A percentile compares a stretch with the other conserved stretches of the same genome.
Conservation (phyloP, 2,797 vertebrate species). For the Poecile montanus region DNA sequence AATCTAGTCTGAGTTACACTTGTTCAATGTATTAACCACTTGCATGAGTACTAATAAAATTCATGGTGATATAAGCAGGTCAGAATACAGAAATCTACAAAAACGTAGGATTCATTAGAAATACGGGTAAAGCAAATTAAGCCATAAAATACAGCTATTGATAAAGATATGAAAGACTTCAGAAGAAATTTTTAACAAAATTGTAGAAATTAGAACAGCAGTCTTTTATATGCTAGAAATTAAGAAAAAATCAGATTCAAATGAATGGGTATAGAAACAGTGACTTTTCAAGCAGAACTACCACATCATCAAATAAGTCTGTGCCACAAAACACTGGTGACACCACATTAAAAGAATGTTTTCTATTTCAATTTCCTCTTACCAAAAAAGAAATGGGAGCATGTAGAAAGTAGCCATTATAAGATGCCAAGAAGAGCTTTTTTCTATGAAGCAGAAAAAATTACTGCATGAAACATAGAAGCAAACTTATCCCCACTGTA, state of each 20-base stretch:
- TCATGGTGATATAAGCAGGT: neutral
- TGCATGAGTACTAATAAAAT: neutral
- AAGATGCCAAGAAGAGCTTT: neutral
- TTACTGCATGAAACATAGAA: neutral
- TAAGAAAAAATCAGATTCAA: neutral
- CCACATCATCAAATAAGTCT: neutral
- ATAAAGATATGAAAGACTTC: neutral
- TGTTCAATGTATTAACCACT: neutral
- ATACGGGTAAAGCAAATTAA: neutral
- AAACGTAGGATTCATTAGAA: neutral
- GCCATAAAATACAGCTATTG: neutral
- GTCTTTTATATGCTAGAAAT: neutral
- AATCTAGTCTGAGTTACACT: neutral
- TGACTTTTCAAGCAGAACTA: neutral
- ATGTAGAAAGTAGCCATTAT: neutral
- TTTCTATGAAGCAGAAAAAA: neutral
- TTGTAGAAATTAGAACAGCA: neutral
- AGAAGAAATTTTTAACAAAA: neutral
- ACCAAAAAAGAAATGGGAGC: neutral
- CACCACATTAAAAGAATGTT: neutral
- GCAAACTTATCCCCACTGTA: neutral
- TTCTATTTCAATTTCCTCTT: neutral
- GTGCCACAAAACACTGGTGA: no score
- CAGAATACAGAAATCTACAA: neutral
- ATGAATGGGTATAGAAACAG: neutral